Evolutionary conservation across 2,888 invertebrate genomes (phyloP).

Genomic region (Lepas anatifera): DNA sequence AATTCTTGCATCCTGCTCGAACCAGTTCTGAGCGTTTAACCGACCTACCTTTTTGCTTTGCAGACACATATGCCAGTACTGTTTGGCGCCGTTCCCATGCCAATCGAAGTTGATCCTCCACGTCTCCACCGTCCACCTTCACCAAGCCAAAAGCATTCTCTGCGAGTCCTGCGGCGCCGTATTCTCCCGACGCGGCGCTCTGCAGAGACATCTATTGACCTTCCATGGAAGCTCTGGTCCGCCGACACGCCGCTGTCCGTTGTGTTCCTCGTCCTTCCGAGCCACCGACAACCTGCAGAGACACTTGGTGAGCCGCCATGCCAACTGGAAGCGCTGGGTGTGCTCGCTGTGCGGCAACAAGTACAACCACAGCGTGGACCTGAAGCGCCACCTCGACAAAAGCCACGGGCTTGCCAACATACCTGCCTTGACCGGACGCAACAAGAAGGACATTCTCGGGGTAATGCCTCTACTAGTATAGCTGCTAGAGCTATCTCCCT

Average conservation of each 20-base stretch:
- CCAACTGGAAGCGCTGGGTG: constrained; percentile 8
- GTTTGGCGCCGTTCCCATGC: not conserved
- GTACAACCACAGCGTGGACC: constrained; percentile 10
- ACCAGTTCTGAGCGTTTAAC: not conserved
- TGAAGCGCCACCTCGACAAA: not conserved
- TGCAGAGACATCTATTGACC: not conserved
- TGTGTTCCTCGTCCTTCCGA: not conserved
- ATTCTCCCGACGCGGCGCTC: not conserved
- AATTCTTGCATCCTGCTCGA: not conserved
- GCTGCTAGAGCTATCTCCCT: no score
- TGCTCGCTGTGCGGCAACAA: not conserved
- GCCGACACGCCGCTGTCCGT: constrained; percentile 1
- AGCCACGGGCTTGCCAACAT: not conserved
- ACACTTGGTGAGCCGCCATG: not conserved
- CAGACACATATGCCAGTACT: not conserved
- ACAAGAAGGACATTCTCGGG: not conserved
- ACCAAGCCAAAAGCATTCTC: not conserved
- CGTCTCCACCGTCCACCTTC: not conserved
- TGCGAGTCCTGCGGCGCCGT: not conserved
- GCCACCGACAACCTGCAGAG: not conserved
- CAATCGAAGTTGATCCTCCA: not conserved
- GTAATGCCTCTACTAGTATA: no score
- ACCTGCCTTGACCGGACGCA: not conserved
- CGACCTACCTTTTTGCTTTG: not conserved
- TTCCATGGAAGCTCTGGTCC: not conserved